phyloP scores from a whole-genome alignment of 2,797 vertebrate species.

The Malacoraja senta region DNA sequence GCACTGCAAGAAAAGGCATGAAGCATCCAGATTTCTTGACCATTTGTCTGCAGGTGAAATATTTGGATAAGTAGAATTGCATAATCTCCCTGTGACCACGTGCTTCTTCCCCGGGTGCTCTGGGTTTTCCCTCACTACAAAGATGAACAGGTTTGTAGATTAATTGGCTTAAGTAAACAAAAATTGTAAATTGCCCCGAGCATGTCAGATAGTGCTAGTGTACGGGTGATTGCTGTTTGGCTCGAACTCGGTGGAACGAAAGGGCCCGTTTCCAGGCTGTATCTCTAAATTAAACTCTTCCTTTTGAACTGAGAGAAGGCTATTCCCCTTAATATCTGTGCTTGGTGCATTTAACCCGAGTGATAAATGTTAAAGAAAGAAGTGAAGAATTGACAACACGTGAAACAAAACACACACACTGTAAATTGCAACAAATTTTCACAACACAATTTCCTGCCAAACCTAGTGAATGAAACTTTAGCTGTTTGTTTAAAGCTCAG shows the following conservation, averaged over 20 bases:
- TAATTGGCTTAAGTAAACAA: too few relatives aligned
- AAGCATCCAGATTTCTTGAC: too few relatives aligned
- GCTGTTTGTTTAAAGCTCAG: not conserved
- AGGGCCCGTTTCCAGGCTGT: not conserved
- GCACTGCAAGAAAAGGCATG: too few relatives aligned
- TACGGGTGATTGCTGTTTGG: too few relatives aligned
- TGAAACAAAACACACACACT: not conserved
- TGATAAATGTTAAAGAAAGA: not conserved
- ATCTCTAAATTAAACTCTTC: not conserved
- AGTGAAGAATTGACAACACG: not conserved
- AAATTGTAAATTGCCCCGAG: too few relatives aligned
- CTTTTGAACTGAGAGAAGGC: not conserved
- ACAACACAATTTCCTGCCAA: not conserved
- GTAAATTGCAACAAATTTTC: not conserved
- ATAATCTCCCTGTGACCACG: too few relatives aligned
- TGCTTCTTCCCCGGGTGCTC: too few relatives aligned
- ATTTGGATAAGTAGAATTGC: not conserved
- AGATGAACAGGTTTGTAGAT: too few relatives aligned
- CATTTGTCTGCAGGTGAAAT: not conserved
- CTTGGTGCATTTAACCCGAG: not conserved
- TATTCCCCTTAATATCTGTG: not conserved
- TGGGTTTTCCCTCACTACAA: too few relatives aligned
- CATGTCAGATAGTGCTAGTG: too few relatives aligned
- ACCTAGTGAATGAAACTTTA: not conserved
- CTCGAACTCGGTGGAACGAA: too few relatives aligned